phyloP scores from a whole-genome alignment of 1,140 invertebrate species.

The Triops longicaudatus region DNA sequence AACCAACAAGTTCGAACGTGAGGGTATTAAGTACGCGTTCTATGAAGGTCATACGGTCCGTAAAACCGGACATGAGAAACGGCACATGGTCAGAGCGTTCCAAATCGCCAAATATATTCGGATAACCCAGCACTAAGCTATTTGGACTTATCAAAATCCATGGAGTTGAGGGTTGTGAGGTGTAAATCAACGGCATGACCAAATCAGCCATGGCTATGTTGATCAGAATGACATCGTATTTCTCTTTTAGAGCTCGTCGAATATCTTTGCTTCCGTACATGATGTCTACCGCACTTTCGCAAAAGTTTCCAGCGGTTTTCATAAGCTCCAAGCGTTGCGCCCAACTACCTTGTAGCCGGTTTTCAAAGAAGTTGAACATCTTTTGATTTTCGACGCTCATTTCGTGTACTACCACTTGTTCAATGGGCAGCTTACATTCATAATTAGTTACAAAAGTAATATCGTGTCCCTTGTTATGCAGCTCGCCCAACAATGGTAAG shows the following conservation, averaged over 20 bases:
- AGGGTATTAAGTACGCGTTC: conserved; percentile 34
- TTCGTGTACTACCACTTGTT: not conserved
- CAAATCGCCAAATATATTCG: not conserved
- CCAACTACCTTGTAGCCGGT: not conserved
- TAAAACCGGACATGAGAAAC: conserved; percentile 4
- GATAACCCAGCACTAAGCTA: not conserved
- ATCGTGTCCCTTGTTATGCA: conserved; percentile 44
- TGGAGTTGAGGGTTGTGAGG: not conserved
- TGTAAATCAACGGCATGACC: not conserved
- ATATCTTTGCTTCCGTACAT: not conserved
- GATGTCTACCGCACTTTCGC: not conserved
- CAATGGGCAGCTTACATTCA: not conserved
- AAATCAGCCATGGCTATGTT: not conserved
- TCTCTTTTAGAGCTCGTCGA: not conserved
- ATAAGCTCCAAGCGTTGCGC: not conserved
- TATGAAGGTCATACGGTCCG: conserved; percentile 22
- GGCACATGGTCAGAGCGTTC: conserved; percentile 32
- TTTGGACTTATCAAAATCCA: not conserved
- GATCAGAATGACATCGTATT: not conserved
- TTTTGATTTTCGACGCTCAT: not conserved
- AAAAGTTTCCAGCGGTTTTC: not conserved
- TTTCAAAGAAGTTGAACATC: not conserved
- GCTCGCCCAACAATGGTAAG: conserved; percentile 39
- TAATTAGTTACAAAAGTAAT: conserved; percentile 34
- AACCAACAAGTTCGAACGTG: not conserved